phyloP scores from a whole-genome alignment of 2,113 vertebrate species.

The Leptobrachium leishanense region DNA sequence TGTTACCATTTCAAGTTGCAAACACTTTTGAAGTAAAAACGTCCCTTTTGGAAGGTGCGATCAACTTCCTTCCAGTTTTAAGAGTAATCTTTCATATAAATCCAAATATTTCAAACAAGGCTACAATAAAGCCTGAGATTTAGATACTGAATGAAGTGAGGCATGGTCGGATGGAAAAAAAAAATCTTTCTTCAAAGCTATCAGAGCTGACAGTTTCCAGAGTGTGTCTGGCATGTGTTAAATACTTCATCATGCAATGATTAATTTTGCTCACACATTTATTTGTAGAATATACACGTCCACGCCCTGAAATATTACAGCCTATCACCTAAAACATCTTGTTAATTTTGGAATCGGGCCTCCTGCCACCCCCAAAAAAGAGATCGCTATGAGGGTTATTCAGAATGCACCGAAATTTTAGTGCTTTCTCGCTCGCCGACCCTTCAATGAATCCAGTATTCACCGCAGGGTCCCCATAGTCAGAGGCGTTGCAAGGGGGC shows the following conservation, averaged over 20 bases:
- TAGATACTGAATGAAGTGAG: not conserved
- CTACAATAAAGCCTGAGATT: not conserved
- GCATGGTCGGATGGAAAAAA: not conserved
- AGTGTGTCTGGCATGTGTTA: slow-evolving; percentile 1
- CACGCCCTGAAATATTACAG: slow-evolving; percentile 1
- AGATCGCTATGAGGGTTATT: too few relatives aligned
- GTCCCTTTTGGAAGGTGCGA: too few relatives aligned
- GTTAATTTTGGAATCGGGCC: not conserved
- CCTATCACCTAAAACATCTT: slow-evolving; percentile 3
- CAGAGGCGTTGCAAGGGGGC: too few relatives aligned
- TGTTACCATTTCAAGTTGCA: not conserved
- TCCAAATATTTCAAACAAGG: too few relatives aligned
- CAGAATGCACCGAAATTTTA: too few relatives aligned
- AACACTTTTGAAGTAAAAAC: too few relatives aligned
- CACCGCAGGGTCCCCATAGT: too few relatives aligned
- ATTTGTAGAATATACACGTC: slow-evolving; percentile 1
- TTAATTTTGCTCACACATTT: not conserved
- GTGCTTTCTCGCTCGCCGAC: too few relatives aligned
- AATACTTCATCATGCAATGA: slow-evolving; percentile 1
- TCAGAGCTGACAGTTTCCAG: not conserved
- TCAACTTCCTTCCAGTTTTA: too few relatives aligned
- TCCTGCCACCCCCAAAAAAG: not conserved
- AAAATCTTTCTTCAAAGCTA: not conserved
- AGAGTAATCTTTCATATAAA: too few relatives aligned
- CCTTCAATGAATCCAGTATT: too few relatives aligned